Conservation (phyloP, 2,888 invertebrate species). For the Limnephilus rhombicus region DNA sequence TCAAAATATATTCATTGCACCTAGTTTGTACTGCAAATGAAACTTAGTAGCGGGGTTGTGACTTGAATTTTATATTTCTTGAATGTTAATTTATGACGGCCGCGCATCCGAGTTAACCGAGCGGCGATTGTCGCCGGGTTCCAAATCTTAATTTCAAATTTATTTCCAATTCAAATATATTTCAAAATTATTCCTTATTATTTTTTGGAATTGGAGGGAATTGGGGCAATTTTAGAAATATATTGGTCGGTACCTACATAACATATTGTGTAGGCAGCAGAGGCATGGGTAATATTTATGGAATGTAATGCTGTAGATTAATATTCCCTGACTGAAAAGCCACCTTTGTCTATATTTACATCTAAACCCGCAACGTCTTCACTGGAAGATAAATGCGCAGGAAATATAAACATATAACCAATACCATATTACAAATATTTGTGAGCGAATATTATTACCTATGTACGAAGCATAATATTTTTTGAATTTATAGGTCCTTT, state of each 20-base stretch:
- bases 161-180: not conserved
- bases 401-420: too few relatives aligned
- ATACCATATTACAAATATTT: too few relatives aligned
- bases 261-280: not conserved
- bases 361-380: too few relatives aligned
- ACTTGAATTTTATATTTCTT: slow-evolving; percentile 44
- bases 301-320: too few relatives aligned
- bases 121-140: slow-evolving; percentile 45
- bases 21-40: not conserved
- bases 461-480: too few relatives aligned
- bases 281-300: not conserved
- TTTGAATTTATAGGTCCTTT: too few relatives aligned
- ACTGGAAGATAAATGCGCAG: too few relatives aligned
- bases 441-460: too few relatives aligned
- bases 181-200: too few relatives aligned
- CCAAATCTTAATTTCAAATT: slow-evolving; percentile 33
- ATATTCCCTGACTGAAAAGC: too few relatives aligned
- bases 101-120: slow-evolving; percentile 48
- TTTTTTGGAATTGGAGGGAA: not conserved
- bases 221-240: not conserved
- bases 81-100: slow-evolving; percentile 49
- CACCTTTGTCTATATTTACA: too few relatives aligned
- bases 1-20: not conserved
- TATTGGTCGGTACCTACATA: not conserved
- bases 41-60: not conserved